These are phyloP conservation scores for Ferrisia virgata DNA, from an alignment of 2,888 invertebrate genomes.

Conservation along the genomic window DNA sequence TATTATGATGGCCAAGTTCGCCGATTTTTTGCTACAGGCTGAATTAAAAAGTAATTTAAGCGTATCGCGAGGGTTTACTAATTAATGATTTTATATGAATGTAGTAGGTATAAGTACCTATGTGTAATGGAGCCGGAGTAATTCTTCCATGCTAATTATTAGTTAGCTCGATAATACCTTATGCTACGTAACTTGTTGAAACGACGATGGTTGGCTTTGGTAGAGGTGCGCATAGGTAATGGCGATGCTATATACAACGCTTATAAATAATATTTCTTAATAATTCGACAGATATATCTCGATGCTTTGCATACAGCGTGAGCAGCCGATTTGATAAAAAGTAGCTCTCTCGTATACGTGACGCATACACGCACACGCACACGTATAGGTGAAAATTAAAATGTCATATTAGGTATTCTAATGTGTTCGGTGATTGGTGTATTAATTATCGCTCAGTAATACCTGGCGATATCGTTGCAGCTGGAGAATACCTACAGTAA, in stretches of 20 bases:
- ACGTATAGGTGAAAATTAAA: background rate
- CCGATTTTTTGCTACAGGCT: background rate
- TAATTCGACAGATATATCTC: background rate
- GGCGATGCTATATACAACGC: too few species aligned
- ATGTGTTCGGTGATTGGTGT: background rate
- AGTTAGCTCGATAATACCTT: background rate
- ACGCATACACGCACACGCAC: too few species aligned
- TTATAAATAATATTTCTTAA: too few species aligned
- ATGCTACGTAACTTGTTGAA: background rate
- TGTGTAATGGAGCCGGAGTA: background rate
- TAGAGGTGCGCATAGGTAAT: too few species aligned
- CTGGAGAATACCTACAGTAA: too few species aligned
- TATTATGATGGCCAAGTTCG: background rate
- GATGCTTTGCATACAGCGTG: background rate
- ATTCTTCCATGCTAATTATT: background rate
- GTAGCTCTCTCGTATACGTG: too few species aligned
- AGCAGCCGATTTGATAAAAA: background rate
- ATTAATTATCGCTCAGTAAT: background rate
- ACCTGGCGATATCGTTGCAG: background rate
- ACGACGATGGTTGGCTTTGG: background rate
- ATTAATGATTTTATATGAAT: background rate
- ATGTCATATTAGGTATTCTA: background rate
- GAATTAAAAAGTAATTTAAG: slow-evolving; percentile 18
- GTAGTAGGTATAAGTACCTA: too few species aligned
- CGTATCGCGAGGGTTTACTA: background rate